These are phyloP conservation scores for Cephus cinctus DNA, from an alignment of 1,140 invertebrate genomes.

Conservation along the genomic window DNA sequence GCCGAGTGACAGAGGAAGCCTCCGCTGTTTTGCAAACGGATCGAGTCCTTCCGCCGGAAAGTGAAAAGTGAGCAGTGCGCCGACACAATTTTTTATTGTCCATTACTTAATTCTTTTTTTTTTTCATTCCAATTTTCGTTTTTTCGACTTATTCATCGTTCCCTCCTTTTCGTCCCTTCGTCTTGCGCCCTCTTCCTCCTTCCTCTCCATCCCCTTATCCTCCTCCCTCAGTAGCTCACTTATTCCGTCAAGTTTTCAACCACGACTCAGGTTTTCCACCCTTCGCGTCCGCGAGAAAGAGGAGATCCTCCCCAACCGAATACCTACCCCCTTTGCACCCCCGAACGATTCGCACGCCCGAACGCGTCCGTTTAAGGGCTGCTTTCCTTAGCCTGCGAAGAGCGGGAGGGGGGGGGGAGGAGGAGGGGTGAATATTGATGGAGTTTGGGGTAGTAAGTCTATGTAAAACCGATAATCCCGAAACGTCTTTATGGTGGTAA, in stretches of 20 bases:
- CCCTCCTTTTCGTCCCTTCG: not conserved
- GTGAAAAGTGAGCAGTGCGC: slow-evolving; percentile 1
- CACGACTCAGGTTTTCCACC: not conserved
- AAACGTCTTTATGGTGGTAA: slow-evolving; percentile 31
- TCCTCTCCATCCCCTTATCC: too few species aligned
- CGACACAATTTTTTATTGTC: slow-evolving; percentile 10
- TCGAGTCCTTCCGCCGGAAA: slow-evolving; percentile 3
- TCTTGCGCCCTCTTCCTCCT: slow-evolving; percentile 1
- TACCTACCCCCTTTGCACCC: too few species aligned
- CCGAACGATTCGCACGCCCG: slow-evolving; percentile 28
- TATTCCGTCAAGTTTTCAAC: not conserved
- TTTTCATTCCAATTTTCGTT: not conserved
- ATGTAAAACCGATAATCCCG: slow-evolving; percentile 37
- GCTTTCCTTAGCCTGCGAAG: slow-evolving; percentile 25
- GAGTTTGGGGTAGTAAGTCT: slow-evolving; percentile 28
- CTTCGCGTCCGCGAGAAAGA: not conserved
- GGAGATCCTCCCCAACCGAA: too few species aligned
- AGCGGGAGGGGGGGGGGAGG: too few species aligned
- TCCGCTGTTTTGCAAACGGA: not conserved
- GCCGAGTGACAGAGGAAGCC: slow-evolving; percentile 9
- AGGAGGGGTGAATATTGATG: slow-evolving; percentile 38
- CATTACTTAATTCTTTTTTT: too few species aligned
- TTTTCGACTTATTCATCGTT: not conserved
- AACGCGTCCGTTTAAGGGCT: slow-evolving; percentile 31
- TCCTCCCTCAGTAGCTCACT: not conserved